phyloP scores from a whole-genome alignment of 92 coral and sea anemone species.

The Palythoa heliodiscus region DNA sequence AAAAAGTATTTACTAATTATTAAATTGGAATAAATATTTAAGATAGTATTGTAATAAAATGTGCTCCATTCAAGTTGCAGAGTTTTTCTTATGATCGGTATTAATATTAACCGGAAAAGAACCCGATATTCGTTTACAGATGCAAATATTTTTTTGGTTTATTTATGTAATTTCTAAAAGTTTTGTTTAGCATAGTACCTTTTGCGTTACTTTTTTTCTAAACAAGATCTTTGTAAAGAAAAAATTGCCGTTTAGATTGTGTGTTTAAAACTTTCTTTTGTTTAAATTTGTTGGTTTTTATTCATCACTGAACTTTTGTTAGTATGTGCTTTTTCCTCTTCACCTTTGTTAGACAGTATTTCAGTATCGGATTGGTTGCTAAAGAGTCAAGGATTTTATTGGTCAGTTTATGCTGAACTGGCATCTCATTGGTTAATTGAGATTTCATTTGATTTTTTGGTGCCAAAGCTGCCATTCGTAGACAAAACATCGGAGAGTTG shows the following conservation, averaged over 20 bases:
- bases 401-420: background rate
- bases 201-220: slow-evolving; percentile 1
- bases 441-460: background rate
- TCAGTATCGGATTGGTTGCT: background rate
- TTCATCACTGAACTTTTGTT: background rate
- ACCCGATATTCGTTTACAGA: background rate
- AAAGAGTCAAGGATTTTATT: background rate
- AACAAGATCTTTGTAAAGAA: slow-evolving; percentile 1
- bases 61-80: background rate
- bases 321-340: background rate
- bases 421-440: background rate
- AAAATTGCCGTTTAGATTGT: background rate
- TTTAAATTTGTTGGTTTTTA: background rate
- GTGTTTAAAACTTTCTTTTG: background rate
- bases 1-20: slow-evolving; percentile 12
- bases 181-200: background rate
- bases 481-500: background rate
- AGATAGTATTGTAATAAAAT: background rate
- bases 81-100: background rate
- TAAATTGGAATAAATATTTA: slow-evolving; percentile 17
- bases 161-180: background rate
- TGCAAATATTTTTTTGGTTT: slow-evolving; percentile 25
- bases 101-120: background rate
- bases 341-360: background rate
- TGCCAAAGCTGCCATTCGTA: background rate